These are phyloP conservation scores for Hyposoter dolosus DNA, from an alignment of 2,888 invertebrate genomes.

Conservation along the genomic window DNA sequence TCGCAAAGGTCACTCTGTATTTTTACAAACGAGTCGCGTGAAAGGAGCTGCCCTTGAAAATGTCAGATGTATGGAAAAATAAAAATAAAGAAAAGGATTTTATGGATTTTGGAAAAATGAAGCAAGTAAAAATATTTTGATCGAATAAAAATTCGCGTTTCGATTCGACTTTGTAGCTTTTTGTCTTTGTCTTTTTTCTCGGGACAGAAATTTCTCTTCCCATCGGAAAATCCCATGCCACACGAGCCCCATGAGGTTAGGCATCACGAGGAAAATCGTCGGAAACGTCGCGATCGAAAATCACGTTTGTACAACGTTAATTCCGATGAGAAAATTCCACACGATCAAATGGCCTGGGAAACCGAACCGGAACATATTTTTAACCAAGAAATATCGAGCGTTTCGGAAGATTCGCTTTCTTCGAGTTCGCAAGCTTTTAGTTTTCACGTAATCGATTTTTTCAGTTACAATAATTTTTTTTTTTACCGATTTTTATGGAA, in stretches of 20 bases:
- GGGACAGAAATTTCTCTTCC: conserved; percentile 14
- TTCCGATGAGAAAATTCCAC: conserved; percentile 48
- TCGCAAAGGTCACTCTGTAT: too few species aligned
- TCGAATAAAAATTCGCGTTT: neutral
- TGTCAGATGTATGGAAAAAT: neutral
- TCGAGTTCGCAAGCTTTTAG: conserved; percentile 29
- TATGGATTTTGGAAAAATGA: neutral
- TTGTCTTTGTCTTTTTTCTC: neutral
- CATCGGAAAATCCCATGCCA: conserved; percentile 22
- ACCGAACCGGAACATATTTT: conserved; percentile 17
- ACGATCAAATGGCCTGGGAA: conserved; percentile 64
- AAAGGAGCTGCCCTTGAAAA: neutral
- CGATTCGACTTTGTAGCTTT: neutral
- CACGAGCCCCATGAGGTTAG: neutral
- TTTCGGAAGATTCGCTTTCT: conserved; percentile 43
- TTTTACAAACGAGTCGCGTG: neutral
- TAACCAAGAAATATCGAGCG: conserved; percentile 17
- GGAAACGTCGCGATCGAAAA: conserved; percentile 8
- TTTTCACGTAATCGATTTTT: conserved; percentile 10
- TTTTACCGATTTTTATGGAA: neutral
- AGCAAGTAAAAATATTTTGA: neutral
- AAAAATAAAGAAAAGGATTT: neutral
- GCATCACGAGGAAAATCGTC: neutral
- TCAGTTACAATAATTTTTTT: neutral
- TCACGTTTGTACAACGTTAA: conserved; percentile 34